Base-by-base conservation (phyloP, 2,888 invertebrate genomes). In the Pollenia labialis region DNA sequence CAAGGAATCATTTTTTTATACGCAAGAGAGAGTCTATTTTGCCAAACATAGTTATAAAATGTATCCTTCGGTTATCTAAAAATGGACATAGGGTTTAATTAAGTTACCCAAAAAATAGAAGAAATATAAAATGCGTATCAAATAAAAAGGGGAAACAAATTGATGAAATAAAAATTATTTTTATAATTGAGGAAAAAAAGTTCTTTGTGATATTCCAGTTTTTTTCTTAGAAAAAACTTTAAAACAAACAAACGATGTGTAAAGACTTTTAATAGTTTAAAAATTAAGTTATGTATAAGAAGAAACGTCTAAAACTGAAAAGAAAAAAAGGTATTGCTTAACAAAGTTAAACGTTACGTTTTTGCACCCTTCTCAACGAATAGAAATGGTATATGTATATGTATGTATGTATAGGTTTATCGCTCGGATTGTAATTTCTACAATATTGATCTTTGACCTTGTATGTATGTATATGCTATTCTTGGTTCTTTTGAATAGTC, bases 11-110 rank as follows among this genome's bases (percentile, higher is more conserved):
- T 32, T 6, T 32, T 32, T 32, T 32, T 32, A 32, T 32, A 32
- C 32, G 32, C 32, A 32, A 6, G 0, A 54, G 11, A 46, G 46
- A 14, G 42, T 64, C 7, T 54, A 52, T 32, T 11, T 32, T 46
- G 12, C 2, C 23, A 74, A 54, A 72, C 52, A 74, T 32, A 80
- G 74, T 68, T 71, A 64, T 72, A 71, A 81, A 71, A 76, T 81
- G 64, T 71, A 64, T 44, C 85, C 64, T 54, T 40, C 48, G 62
- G 56, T 18, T 54, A 52, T 54, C 42, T 69, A 68, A 42, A 69
- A 48, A 81, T 48, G 12, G 68, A 18, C 10, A 60, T 42, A 50
- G 72, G 64, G 58, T 72, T 82, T 77, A 77, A 85, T 85, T 66
- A 68, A 81, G 75, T 64, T 81, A 69, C 56, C 62, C 40, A 71